Evolutionary conservation across 2,113 vertebrate genomes (phyloP), one percentile per base, ranked within the genome.

Genomic region (Hippopotamus amphibius): DNA sequence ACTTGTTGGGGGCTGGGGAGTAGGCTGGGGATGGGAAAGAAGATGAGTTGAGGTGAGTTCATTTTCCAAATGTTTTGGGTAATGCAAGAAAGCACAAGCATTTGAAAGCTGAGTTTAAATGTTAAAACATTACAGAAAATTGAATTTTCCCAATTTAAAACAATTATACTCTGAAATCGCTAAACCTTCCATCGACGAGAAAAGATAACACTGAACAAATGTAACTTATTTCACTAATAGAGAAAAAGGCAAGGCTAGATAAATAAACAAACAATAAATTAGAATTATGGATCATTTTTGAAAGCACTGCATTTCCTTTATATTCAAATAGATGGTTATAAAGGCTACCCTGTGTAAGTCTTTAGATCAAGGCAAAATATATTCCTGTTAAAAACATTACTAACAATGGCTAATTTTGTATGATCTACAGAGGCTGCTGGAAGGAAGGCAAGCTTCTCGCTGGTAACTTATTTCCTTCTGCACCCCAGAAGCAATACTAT

Each of bases 101-200:
- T 90, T 97, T 65, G 30, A 92, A 84, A 63, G 65, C 93, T 28
- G 90, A 89, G 87, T 90, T 90, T 93, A 95, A 97, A 96, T 72
- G 95, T 81, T 95, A 96, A 96, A 96, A 96, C 97, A 98, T 98
- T 97, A 98, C 96, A 81, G 96, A 97, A 97, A 97, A 98, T 97
- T 96, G 98, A 98, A 97, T 97, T 97, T 96, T 96, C 96, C 95
- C 97, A 96, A 96, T 97, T 98, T 97, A 97, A 98, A 97, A 97
- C 97, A 97, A 98, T 98, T 97, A 97, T 92, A 81, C 82, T 94
- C 89, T 68, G 95, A 97, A 98, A 98, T 95, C 74, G 71, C 95
- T 71, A 86, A 93, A 95, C 86, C 69, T 97, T 96, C 93, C 65
- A n/a, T 22, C 83, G 33, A 85, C 68, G 88, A 63, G 74, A 96